phyloP scores from a whole-genome alignment of 2,797 vertebrate genomes.

The Megaceryle alcyon region DNA sequence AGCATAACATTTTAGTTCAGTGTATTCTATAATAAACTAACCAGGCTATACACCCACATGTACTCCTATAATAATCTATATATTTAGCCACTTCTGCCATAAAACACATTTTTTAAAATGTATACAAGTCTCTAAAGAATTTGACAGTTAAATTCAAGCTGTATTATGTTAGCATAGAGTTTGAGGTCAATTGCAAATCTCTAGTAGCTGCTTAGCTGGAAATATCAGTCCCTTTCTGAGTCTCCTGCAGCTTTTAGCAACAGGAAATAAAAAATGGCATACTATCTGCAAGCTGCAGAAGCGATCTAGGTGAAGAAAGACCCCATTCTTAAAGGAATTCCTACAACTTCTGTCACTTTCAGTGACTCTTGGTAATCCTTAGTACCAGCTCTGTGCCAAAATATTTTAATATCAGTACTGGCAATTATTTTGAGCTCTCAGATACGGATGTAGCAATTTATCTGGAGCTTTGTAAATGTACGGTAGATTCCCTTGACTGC shows the following conservation, averaged over 20 bases:
- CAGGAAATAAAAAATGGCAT: neutral
- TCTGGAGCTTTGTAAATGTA: neutral
- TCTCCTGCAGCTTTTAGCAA: neutral
- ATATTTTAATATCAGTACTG: neutral
- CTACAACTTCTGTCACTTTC: neutral
- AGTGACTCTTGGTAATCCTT: neutral
- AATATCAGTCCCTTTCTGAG: neutral
- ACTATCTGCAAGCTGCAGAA: neutral
- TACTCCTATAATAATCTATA: neutral
- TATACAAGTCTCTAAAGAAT: neutral
- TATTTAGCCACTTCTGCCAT: neutral
- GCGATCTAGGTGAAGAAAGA: neutral
- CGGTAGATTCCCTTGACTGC: neutral
- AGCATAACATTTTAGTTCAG: neutral
- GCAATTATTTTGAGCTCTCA: neutral
- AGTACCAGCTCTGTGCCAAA: neutral
- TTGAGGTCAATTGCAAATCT: neutral
- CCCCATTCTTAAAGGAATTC: neutral
- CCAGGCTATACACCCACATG: neutral
- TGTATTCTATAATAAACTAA: neutral
- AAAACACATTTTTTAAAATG: conserved; percentile 50
- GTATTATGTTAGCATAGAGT: neutral
- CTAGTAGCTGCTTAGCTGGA: neutral
- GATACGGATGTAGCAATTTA: neutral
- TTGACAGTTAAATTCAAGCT: neutral